Percentiles rank a stretch among this genome's conserved stretches.
phyloP scores from a whole-genome alignment of 2,113 vertebrate species.

The Neopipo cinnamomea region DNA sequence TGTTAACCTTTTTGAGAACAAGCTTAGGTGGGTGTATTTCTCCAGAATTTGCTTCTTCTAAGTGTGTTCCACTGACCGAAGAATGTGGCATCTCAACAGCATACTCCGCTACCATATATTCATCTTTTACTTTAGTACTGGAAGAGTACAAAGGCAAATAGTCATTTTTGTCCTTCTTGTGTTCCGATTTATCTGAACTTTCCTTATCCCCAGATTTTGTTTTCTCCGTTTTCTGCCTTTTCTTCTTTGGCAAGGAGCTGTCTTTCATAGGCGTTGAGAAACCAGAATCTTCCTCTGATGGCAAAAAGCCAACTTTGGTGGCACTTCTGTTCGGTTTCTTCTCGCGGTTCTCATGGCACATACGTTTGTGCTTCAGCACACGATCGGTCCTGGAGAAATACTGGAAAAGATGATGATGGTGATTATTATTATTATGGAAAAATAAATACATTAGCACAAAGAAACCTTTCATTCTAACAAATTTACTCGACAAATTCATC shows the following conservation, averaged over 20 bases:
- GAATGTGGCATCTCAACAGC: conserved; percentile 91
- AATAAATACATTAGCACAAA: not conserved
- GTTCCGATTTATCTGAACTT: conserved; percentile 80
- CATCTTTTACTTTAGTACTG: conserved; percentile 94
- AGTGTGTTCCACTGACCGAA: conserved; percentile 75
- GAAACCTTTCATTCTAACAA: not conserved
- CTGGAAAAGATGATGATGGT: conserved; percentile 67
- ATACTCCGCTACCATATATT: conserved; percentile 92
- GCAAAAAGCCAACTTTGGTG: conserved; percentile 83
- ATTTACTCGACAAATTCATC: not conserved
- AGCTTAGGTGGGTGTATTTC: conserved; percentile 90
- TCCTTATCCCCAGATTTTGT: conserved; percentile 76
- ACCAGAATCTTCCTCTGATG: conserved; percentile 78
- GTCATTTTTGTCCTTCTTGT: conserved; percentile 84
- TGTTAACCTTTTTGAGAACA: conserved; percentile 92
- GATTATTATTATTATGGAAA: not conserved
- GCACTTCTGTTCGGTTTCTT: conserved; percentile 87
- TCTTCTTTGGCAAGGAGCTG: conserved; percentile 93
- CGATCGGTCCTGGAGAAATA: conserved; percentile 98
- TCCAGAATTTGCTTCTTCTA: conserved; percentile 81
- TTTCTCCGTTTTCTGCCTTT: conserved; percentile 90
- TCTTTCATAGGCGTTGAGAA: conserved; percentile 85
- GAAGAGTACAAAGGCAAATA: conserved; percentile 87
- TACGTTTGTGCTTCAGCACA: conserved; percentile 97
- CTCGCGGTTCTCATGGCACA: conserved; percentile 98